These are phyloP conservation scores for Otus scops DNA, from an alignment of 2,797 vertebrate genomes.

Conservation along the genomic window DNA sequence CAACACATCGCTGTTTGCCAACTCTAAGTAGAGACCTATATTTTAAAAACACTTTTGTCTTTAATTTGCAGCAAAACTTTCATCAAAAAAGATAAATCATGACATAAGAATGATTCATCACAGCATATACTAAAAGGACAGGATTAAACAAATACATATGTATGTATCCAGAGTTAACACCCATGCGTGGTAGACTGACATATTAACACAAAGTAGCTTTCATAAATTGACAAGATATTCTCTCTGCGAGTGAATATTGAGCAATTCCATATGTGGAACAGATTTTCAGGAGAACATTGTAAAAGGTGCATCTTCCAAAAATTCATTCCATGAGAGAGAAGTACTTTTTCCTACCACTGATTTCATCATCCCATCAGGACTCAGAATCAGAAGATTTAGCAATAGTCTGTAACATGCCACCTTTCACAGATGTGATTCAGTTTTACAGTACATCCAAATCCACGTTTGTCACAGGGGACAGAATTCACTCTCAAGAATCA, in stretches of 20 bases:
- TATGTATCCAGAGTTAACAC: not conserved
- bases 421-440: not conserved
- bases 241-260: not conserved
- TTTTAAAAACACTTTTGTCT: not conserved
- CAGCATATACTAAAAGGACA: not conserved
- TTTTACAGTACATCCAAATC: not conserved
- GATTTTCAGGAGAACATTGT: not conserved
- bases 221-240: not conserved
- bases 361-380: not conserved
- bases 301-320: conserved; percentile 1
- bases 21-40: not conserved
- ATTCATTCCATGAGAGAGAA: not conserved
- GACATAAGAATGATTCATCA: not conserved
- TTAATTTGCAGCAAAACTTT: not conserved
- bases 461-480: not conserved
- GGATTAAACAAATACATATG: not conserved
- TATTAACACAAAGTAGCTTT: not conserved
- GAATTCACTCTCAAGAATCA: not conserved
- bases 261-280: conserved; percentile 8
- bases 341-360: not conserved
- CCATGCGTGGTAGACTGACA: not conserved
- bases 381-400: not conserved
- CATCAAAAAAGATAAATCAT: not conserved
- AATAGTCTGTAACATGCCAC: not conserved
- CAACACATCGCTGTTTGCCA: not conserved